Conservation (phyloP, 2,113 vertebrate species). For the human (Homo sapiens) region GRCh38 chr5:111755001-111755500, state of each 20-base stretch:
- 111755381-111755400: slow-evolving; percentile 22
- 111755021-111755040: slow-evolving; percentile 26
- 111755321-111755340: background rate
- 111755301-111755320: background rate
- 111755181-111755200: slow-evolving; percentile 16
- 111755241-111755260: slow-evolving; percentile 48
- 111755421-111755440: slow-evolving; percentile 46
- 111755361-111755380: slow-evolving; percentile 9
- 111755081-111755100: background rate
- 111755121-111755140: background rate
- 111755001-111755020: slow-evolving; percentile 44
- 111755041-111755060: slow-evolving; percentile 15
- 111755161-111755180: slow-evolving; percentile 16
- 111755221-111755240: slow-evolving; percentile 19
- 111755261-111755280: slow-evolving; percentile 33
- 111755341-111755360: slow-evolving; percentile 3
- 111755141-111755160: background rate
- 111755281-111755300: background rate
- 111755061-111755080: background rate
- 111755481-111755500: slow-evolving; percentile 51
- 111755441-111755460: slow-evolving; percentile 28
- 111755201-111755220: slow-evolving; percentile 55
- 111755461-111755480: slow-evolving; percentile 63
- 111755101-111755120: background rate
- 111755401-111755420: background rate